These are phyloP conservation scores for Agrenia bidenticulata DNA, from an alignment of 2,888 invertebrate genomes.

Conservation along the genomic window DNA sequence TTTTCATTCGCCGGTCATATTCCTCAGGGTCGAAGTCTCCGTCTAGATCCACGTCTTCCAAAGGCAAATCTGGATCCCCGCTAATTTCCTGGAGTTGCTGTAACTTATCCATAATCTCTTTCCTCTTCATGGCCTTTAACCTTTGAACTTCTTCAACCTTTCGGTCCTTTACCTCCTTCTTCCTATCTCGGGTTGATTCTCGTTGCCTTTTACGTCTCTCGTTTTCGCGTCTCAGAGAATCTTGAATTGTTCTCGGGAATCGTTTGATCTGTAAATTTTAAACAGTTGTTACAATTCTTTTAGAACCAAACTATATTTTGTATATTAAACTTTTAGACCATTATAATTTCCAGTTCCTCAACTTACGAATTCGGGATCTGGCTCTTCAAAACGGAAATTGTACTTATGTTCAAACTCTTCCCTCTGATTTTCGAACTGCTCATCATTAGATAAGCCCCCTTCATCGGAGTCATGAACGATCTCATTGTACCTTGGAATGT, in stretches of 20 bases:
- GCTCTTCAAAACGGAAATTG: conserved; percentile 95
- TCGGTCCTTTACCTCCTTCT: conserved; percentile 73
- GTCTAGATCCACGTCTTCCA: conserved; percentile 76
- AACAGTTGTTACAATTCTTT: conserved; percentile 38
- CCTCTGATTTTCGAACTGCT: conserved; percentile 74
- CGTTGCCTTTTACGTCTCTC: conserved; percentile 77
- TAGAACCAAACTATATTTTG: not conserved
- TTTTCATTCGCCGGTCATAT: conserved; percentile 82
- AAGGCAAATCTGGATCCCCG: conserved; percentile 70
- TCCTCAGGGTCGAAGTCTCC: conserved; percentile 86
- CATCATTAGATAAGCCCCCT: conserved; percentile 71
- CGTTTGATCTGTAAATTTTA: conserved; percentile 68
- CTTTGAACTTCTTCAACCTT: conserved; percentile 85
- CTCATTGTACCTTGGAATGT: conserved; percentile 67
- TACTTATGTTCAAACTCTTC: conserved; percentile 91
- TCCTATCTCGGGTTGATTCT: conserved; percentile 70
- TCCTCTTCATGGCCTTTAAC: conserved; percentile 79
- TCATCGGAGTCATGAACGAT: conserved; percentile 64
- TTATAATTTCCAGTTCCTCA: not conserved
- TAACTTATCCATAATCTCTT: conserved; percentile 88
- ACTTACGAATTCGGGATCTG: conserved; percentile 82
- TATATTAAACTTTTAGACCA: too few species aligned
- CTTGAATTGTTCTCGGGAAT: conserved; percentile 85
- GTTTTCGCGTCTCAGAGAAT: conserved; percentile 77
- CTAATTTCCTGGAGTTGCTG: conserved; percentile 82